Evolutionary conservation across 1,140 invertebrate genomes (phyloP).

Genomic region (Hydropsyche tenuis): DNA sequence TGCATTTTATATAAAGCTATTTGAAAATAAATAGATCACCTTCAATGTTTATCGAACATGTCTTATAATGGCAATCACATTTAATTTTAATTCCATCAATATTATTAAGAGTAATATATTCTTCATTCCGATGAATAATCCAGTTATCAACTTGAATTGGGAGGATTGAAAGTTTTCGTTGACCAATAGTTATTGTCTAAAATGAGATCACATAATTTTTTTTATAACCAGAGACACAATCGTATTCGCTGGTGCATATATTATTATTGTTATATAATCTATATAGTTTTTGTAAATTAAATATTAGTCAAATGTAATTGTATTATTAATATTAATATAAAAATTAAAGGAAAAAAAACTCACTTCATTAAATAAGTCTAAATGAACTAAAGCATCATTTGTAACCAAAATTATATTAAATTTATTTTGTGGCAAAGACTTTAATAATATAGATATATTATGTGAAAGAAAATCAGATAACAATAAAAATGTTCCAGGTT

Average conservation of each 20-base stretch:
- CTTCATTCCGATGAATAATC: constrained; percentile 44
- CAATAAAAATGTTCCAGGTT: constrained; percentile 58
- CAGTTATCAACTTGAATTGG: constrained; percentile 42
- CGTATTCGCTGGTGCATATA: too few species aligned
- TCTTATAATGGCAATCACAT: constrained; percentile 44
- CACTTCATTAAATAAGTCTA: constrained; percentile 59
- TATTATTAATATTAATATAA: background rate
- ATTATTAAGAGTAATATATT: constrained; percentile 37
- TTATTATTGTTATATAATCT: too few species aligned
- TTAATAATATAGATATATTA: constrained; percentile 59
- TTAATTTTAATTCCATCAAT: constrained; percentile 34
- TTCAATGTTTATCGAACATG: constrained; percentile 40
- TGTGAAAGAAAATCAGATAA: constrained; percentile 55
- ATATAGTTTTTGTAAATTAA: too few species aligned
- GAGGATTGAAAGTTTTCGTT: constrained; percentile 28
- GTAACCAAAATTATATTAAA: constrained; percentile 57
- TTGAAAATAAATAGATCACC: constrained; percentile 31
- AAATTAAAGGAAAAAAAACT: background rate
- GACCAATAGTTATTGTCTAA: constrained; percentile 38
- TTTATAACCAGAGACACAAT: too few species aligned
- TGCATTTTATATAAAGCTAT: background rate
- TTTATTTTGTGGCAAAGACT: constrained; percentile 54
- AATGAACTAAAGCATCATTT: constrained; percentile 52
- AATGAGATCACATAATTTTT: constrained; percentile 29
- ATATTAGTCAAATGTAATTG: too few species aligned